Base-by-base conservation (phyloP, 2,888 invertebrate species). In the Ligdia adustata region DNA sequence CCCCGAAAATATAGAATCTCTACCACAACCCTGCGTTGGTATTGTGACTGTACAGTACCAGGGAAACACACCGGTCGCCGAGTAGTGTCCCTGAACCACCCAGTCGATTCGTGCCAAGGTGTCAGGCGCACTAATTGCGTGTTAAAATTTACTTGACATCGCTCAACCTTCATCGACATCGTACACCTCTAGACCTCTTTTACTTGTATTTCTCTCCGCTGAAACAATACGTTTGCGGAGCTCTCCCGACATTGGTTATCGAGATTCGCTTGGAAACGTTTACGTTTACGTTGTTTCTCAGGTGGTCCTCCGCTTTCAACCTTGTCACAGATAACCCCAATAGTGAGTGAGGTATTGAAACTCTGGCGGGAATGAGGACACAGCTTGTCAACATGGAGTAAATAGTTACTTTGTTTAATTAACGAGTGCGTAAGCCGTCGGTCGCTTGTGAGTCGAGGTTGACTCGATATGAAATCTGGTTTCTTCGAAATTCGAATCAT, bases 141-240 rank as follows among this genome's bases (percentile, higher is more conserved):
- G 86, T 82, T 84, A 84, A 86, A 87, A 80, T 86, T 87, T 80
- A 85, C 85, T 83, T 82, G 86, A 86, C 86, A 79, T 78, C 81
- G 72, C 74, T 79, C 79, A 83, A 81, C 87, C 86, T 86, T 85
- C 80, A 65, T 63, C 57, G 52, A 52, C 61, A 62, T 55, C 75
- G 76, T 70, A 58, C 61, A 48, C 68, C 67, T 55, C 56, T 62
- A 66, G 78, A 77, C 57, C 79, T 66, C 63, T 60, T 57, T 52
- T 53, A 54, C 59, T 56, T 53, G 54, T 57, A 50, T 50, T 45
- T 50, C 45, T 54, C 52, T 52, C 55, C 59, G 40, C 29, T 45
- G 55, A 65, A 33, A 72, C 72, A 70, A 73, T 75, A 64, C 62
- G 55, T 55, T 52, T 42, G 50, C 58, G 54, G 53, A 64, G 77